phyloP scores from a whole-genome alignment of 1,140 invertebrate species.

The Drosophila parvula region DNA sequence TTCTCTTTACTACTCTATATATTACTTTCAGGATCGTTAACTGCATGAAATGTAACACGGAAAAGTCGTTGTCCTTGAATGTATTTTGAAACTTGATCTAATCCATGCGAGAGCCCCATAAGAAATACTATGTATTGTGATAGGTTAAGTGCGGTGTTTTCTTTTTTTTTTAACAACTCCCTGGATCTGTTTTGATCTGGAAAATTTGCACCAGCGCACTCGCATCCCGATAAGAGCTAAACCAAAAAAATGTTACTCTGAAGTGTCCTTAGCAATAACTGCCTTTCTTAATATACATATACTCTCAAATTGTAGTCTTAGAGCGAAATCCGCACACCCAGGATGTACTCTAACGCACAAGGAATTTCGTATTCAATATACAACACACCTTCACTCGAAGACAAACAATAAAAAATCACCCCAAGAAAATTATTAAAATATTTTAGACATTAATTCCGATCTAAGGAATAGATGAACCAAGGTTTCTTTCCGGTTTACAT shows the following conservation, averaged over 20 bases:
- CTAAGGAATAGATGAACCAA: conserved; percentile 1
- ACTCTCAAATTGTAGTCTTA: conserved; percentile 24
- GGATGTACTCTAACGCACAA: conserved; percentile 29
- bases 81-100: conserved; percentile 67
- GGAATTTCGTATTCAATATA: conserved; percentile 31
- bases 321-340: conserved; percentile 13
- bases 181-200: conserved; percentile 26
- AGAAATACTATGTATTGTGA: conserved; percentile 34
- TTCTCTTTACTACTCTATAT: conserved; percentile 49
- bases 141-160: conserved; percentile 50
- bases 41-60: conserved; percentile 84
- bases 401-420: conserved; percentile 24
- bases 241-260: conserved; percentile 55
- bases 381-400: conserved; percentile 11
- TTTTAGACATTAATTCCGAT: conserved; percentile 14
- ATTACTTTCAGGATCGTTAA: conserved; percentile 83
- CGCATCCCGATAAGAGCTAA: conserved; percentile 21
- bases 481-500: conserved; percentile 23
- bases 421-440: conserved; percentile 18
- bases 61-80: conserved; percentile 82
- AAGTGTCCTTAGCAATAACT: conserved; percentile 71
- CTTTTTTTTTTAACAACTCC: conserved; percentile 10
- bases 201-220: conserved; percentile 41
- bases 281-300: conserved; percentile 31
- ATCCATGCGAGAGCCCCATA: conserved; percentile 35